Percentiles rank a stretch among this genome's conserved stretches.
phyloP scores from a whole-genome alignment of 2,888 invertebrate species.

The Agriotes lineatus region DNA sequence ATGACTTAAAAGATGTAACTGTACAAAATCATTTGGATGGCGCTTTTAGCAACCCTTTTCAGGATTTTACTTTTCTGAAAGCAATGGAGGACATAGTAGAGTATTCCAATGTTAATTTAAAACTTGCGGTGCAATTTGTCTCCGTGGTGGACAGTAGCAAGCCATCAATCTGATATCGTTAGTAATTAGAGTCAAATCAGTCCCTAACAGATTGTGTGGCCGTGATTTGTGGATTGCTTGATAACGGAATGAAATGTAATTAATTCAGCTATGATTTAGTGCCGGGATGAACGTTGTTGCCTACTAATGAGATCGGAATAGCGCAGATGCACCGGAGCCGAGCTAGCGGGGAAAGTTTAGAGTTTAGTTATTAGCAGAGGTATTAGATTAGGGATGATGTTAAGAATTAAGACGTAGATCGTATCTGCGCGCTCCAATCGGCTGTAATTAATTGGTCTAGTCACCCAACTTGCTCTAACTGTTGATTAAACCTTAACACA shows the following conservation, averaged over 20 bases:
- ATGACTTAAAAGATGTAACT: too few species aligned
- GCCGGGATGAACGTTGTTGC: constrained; percentile 54
- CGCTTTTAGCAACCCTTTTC: too few species aligned
- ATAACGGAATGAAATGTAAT: constrained; percentile 65
- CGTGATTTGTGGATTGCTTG: constrained; percentile 65
- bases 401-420: constrained; percentile 39
- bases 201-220: constrained; percentile 60
- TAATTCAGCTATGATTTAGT: constrained; percentile 63
- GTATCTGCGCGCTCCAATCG: constrained; percentile 29
- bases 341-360: constrained; percentile 38
- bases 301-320: constrained; percentile 58
- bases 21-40: too few species aligned
- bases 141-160: constrained; percentile 49
- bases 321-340: constrained; percentile 36
- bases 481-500: constrained; percentile 18
- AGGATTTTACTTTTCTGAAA: not conserved
- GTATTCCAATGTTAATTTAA: constrained; percentile 38
- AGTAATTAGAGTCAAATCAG: constrained; percentile 63
- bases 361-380: constrained; percentile 34
- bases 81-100: not conserved
- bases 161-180: constrained; percentile 56
- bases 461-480: constrained; percentile 18
- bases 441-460: constrained; percentile 34
- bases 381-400: constrained; percentile 39
- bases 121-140: constrained; percentile 35